phyloP scores from a whole-genome alignment of 2,113 vertebrate species.

The Addax nasomaculatus region DNA sequence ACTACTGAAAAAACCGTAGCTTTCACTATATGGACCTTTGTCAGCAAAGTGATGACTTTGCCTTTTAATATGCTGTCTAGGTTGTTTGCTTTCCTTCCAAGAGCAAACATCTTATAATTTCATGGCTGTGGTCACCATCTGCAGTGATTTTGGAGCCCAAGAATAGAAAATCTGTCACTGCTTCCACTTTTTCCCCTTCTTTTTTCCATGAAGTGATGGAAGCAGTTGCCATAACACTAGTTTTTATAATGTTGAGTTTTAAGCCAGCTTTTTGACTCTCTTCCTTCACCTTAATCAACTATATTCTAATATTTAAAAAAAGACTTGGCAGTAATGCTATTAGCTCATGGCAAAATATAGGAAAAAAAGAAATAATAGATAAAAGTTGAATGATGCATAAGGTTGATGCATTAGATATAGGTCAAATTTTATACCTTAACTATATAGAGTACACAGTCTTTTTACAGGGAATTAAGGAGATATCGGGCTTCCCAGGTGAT shows the following conservation, averaged over 20 bases:
- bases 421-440: not conserved
- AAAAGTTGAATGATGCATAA: not conserved
- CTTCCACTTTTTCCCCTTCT: not conserved
- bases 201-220: not conserved
- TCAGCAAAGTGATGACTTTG: not conserved
- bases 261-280: not conserved
- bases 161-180: not conserved
- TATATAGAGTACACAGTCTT: not conserved
- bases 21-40: not conserved
- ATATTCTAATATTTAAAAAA: not conserved
- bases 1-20: not conserved
- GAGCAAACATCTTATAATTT: not conserved
- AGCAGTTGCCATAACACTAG: not conserved
- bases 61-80: not conserved
- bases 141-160: not conserved
- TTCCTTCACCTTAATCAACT: not conserved
- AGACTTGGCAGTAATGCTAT: not conserved
- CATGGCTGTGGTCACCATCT: not conserved
- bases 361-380: not conserved
- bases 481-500: not conserved
- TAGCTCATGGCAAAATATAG: not conserved
- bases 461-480: not conserved
- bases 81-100: not conserved
- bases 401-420: not conserved
- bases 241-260: not conserved